Evolutionary conservation across 2,888 invertebrate genomes (phyloP), one percentile per base, ranked within the genome.

Genomic region (Rhagonycha fulva): DNA sequence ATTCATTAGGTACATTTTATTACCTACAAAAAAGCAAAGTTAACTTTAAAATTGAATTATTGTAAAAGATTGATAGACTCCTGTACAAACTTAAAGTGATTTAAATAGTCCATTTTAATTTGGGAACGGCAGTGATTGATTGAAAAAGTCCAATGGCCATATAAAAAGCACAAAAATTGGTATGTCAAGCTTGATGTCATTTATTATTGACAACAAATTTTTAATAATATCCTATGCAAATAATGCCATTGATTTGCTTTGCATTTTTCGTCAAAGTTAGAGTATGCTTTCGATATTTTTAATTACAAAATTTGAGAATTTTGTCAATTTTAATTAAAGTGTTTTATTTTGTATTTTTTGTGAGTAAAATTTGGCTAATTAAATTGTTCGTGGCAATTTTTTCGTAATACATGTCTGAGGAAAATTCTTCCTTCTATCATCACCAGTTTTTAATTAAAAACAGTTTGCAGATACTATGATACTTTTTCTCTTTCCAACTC

Each of bases 381-480:
- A 47, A 47, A 47, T 47, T 47, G 47, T 47, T 47, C 47, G 47
- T 47, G n/a, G n/a, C n/a, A 24, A 66, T 66, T 24, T 24, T 19
- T 68, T 14, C 68, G 62, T 68, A 62, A 68, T 72, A 62, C 60
- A 68, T 72, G 62, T 68, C 60, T 62, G 68, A 72, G 66, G 23
- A n/a, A 66, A 66, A 66, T 66, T 66, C 23, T 66, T 66, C 26
- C 26, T 47, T 67, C 47, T 28, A 68, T 62, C 72, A 62, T 72
- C 72, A 72, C 68, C 72, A 47, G 62, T 75, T 76, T 76, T 76
- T 76, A 76, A 76, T 76, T 76, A 76, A 76, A 75, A 76, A 76
- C 76, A 70, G 67, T 72, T 76, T 72, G 72, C 47, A 70, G 72
- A 76, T 70, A 67, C 61, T 76, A 71, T 73, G 68, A 26, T 70